Evolutionary conservation across 64 coral and sea anemone species (phyloP), one percentile per base, ranked within the genome.

Genomic region (Dendrophyllia cribrosa): DNA sequence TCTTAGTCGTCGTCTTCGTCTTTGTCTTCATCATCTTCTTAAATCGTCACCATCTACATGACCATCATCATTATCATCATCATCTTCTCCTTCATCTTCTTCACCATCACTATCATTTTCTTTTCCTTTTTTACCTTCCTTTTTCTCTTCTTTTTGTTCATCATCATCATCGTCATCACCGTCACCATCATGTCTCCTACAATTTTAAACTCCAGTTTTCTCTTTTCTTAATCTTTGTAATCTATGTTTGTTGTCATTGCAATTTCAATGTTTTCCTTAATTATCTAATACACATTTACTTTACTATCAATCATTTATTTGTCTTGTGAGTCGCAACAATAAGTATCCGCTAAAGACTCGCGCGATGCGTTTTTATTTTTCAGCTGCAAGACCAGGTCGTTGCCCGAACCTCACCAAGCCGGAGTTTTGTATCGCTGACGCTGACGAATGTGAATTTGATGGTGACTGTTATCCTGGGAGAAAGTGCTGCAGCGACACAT

Each of bases 401-500:
- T 93, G 91, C 17, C 91, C 91, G 43, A 13, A 64, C 4, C 71
- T 85, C 51, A n/a, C 50, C 44, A 11, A 45, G 58, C 91, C 91
- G 22, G 62, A 19, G 20, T 14, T 23, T 19, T 93, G 91, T 48
- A 47, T 70, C 2, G 74, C 74, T 9, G 70, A 83, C 22, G 66
- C 62, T 9, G 64, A 86, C 11, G 91, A 93, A 66, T 93, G 91
- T 67, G 19, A 66, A 10, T 86, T 63, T 56, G 91, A 93, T 63
- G 60, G 17, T 7, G 72, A 93, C 50, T 93, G 91, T 74, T 86
- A 66, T 79, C 51, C 75, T 20, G 70, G 81, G 15, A 93, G 60
- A 82, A 93, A 93, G 60, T 93, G 91, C 55, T 93, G 91, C 48
- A 63, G 82, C 60, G 72, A 93, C 64, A 85, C 81, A 12, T 93